Evolutionary conservation across 2,113 vertebrate genomes (phyloP).

Genomic region (Triplophysa tibetana): DNA sequence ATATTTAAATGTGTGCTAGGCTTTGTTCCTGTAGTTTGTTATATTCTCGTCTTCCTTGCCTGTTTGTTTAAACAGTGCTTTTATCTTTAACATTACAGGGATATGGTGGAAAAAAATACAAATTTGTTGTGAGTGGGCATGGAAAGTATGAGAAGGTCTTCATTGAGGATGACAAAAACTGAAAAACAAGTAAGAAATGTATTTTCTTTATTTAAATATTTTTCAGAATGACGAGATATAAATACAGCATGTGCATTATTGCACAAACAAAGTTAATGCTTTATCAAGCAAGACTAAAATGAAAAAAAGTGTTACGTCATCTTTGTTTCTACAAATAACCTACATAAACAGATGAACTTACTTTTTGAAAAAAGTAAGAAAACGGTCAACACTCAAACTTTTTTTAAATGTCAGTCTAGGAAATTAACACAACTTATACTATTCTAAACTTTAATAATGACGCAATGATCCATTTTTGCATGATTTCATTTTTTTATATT

Average conservation of each 20-base stretch:
- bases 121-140: slow-evolving; percentile 85
- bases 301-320: background rate
- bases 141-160: slow-evolving; percentile 90
- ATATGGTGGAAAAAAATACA: slow-evolving; percentile 77
- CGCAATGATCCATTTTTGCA: background rate
- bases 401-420: background rate
- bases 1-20: background rate
- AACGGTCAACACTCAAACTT: slow-evolving; percentile 40
- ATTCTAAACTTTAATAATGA: background rate
- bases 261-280: background rate
- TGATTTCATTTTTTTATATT: too few relatives aligned
- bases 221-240: slow-evolving; percentile 22
- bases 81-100: slow-evolving; percentile 61
- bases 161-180: slow-evolving; percentile 59
- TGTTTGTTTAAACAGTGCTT: too few relatives aligned
- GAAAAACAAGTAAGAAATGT: slow-evolving; percentile 60
- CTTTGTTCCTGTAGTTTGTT: background rate
- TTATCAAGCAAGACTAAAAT: background rate
- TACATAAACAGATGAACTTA: background rate
- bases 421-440: background rate
- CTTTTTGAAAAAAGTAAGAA: slow-evolving; percentile 10
- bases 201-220: background rate
- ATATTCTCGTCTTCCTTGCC: too few relatives aligned
- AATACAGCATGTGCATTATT: background rate
- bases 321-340: background rate